A percentile compares a stretch with the other conserved stretches of the same genome.
These are phyloP conservation scores for Tiphia femorata DNA, from an alignment of 2,888 invertebrate genomes.

Conservation along the genomic window DNA sequence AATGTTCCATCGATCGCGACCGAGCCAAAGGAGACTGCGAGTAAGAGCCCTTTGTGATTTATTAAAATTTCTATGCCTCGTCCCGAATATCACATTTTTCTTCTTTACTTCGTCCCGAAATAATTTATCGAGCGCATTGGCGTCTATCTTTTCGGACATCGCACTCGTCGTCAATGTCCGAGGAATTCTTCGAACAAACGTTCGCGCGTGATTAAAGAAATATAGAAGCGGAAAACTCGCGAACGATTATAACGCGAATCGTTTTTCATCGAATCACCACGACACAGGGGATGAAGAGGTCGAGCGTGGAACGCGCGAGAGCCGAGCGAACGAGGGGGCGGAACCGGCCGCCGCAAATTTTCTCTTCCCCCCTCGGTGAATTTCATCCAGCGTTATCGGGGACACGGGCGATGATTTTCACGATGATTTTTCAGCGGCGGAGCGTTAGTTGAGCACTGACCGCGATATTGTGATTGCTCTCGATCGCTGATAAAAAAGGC, in stretches of 20 bases:
- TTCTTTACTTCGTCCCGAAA: no score
- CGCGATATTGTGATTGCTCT: slow-evolving; percentile 43
- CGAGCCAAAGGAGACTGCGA: no score
- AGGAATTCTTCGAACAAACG: no score
- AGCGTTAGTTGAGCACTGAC: slow-evolving; percentile 34
- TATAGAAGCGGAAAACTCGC: not conserved
- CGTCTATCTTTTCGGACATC: no score
- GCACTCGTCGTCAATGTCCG: no score
- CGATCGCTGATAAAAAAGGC: slow-evolving; percentile 31
- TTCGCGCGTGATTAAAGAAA: not conserved
- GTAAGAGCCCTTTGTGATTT: no score
- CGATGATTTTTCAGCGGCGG: slow-evolving; percentile 27
- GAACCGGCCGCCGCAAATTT: slow-evolving; percentile 5
- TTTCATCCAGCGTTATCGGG: slow-evolving; percentile 20
- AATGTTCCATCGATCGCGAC: no score
- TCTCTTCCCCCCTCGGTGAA: not conserved
- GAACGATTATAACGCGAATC: slow-evolving; percentile 15
- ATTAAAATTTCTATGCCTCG: no score
- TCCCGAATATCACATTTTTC: no score
- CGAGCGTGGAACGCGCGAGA: slow-evolving; percentile 5
- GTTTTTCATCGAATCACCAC: not conserved
- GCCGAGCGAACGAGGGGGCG: slow-evolving; percentile 17
- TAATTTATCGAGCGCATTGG: no score
- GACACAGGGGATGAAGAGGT: not conserved
- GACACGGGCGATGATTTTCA: slow-evolving; percentile 30